Evolutionary conservation across 2,113 vertebrate species (phyloP).

Genomic region (Fulica atra): DNA sequence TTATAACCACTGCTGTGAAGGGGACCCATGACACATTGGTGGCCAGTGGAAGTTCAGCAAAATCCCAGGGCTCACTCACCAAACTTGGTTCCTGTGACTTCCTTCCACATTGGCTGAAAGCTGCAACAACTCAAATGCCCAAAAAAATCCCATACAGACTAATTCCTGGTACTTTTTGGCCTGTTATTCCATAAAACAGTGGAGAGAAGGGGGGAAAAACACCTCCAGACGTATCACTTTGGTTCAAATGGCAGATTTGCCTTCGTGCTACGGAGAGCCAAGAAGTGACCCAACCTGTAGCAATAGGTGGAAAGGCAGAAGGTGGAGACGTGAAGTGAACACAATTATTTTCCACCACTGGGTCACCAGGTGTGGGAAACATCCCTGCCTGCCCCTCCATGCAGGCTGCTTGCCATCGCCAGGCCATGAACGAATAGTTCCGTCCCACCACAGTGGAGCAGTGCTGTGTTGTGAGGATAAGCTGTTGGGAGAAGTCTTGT

Average conservation of each 20-base stretch:
- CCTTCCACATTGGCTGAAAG: not conserved
- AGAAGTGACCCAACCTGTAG: not conserved
- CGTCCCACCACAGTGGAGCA: accelerated
- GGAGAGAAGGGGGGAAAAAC: not conserved
- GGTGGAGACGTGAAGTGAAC: accelerated
- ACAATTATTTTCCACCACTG: not conserved
- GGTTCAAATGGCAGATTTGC: not conserved
- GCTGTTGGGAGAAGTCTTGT: not conserved
- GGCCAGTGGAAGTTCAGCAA: not conserved
- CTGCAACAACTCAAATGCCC: not conserved
- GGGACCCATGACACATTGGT: not conserved
- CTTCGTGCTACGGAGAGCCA: not conserved
- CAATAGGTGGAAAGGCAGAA: not conserved
- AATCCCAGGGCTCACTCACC: not conserved
- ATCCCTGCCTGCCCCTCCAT: not conserved
- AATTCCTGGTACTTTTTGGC: not conserved
- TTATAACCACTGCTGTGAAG: not conserved
- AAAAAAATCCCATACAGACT: not conserved
- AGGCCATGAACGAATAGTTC: accelerated
- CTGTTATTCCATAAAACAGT: not conserved
- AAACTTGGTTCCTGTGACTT: not conserved
- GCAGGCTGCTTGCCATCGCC: not conserved
- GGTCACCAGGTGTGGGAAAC: not conserved
- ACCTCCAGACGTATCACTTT: not conserved
- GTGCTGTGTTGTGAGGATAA: not conserved